Conservation (phyloP, 2,888 invertebrate species). For the Coelopa pilipes region DNA sequence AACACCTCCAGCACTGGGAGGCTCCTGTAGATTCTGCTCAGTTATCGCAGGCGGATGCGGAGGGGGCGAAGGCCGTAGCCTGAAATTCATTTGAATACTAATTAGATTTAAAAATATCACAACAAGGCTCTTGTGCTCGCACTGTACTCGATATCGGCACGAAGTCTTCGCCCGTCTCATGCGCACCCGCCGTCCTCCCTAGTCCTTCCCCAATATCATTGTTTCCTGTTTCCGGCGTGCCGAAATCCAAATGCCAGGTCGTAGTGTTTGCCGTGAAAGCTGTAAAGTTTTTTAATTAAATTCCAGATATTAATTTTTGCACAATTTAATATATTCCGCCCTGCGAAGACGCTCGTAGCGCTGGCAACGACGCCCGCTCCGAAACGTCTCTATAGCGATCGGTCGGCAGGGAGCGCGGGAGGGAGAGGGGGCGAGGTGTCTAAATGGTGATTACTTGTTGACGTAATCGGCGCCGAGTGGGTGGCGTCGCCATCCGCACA, state of each 20-base stretch:
- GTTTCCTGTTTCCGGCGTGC: no score
- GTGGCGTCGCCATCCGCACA: background rate
- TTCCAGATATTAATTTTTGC: conserved; percentile 56
- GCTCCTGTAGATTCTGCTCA: no score
- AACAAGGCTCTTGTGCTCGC: background rate
- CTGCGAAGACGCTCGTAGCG: background rate
- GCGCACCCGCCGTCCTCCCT: no score
- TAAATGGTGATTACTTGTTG: background rate
- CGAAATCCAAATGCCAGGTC: no score
- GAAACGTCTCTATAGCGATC: no score
- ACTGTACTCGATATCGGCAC: no score
- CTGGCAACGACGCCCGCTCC: background rate
- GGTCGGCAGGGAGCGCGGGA: no score
- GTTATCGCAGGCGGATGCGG: no score
- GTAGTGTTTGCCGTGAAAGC: conserved; percentile 14
- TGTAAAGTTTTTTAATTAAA: conserved; percentile 60
- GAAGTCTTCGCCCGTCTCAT: no score
- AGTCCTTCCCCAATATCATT: no score
- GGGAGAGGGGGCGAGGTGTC: background rate
- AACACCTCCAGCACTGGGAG: no score
- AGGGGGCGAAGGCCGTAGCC: conserved; percentile 15
- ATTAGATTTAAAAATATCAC: conserved; percentile 46
- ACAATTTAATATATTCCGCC: conserved; percentile 47
- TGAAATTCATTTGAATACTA: conserved; percentile 54
- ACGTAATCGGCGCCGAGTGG: background rate